Percentiles rank a stretch among this genome's conserved stretches.
These are phyloP conservation scores for Chaunax sp. DNA, from an alignment of 2,797 vertebrate species.

Conservation along the genomic window DNA sequence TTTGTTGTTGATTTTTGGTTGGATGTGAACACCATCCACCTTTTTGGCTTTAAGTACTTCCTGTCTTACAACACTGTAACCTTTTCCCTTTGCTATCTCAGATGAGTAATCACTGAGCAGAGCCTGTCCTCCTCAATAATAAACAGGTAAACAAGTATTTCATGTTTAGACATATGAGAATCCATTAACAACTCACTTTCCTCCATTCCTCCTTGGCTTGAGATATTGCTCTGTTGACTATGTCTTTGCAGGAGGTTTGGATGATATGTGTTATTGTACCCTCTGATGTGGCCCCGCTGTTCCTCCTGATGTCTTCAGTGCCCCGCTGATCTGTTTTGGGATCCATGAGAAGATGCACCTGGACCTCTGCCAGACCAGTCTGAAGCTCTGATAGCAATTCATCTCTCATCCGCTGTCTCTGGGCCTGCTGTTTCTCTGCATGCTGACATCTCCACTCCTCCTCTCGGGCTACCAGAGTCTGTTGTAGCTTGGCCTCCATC, in stretches of 20 bases:
- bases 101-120: neutral
- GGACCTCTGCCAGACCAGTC: constrained; percentile 80
- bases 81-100: neutral
- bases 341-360: constrained; percentile 66
- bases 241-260: constrained; percentile 79
- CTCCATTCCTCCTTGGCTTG: constrained; percentile 83
- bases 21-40: neutral
- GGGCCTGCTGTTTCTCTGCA: constrained; percentile 73
- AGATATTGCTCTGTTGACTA: constrained; percentile 73
- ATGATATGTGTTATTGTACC: constrained; percentile 76
- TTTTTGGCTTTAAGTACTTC: neutral
- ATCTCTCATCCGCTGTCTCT: constrained; percentile 78
- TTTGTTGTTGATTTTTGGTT: neutral
- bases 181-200: constrained; percentile 80
- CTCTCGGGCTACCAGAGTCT: constrained; percentile 76
- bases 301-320: constrained; percentile 35
- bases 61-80: neutral
- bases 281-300: constrained; percentile 41
- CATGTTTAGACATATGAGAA: neutral
- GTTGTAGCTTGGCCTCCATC: constrained; percentile 86
- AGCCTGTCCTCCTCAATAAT: neutral
- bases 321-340: constrained; percentile 48
- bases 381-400: constrained; percentile 82
- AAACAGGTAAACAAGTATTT: constrained; percentile 9
- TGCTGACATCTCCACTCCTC: constrained; percentile 84